Base-by-base conservation (phyloP, 2,888 invertebrate species). In the Cantharis lateralis region DNA sequence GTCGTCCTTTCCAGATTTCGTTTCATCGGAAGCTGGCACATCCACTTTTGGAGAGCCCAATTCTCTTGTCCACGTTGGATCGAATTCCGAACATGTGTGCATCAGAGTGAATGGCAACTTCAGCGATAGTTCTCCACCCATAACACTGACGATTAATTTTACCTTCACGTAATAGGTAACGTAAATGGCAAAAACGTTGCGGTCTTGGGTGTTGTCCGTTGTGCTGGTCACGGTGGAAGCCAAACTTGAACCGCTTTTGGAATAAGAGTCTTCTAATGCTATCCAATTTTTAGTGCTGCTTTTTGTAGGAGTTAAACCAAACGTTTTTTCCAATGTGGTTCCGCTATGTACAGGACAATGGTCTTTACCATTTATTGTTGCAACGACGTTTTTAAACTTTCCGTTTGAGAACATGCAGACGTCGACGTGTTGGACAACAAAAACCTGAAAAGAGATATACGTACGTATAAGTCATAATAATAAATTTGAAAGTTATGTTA, bases 401-500 rank as follows among this genome's bases (percentile, higher is more conserved):
- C 96, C 96, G 84, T 96, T 96, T 81, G 96, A 97, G 89, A 97
- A 96, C 95, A 98, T 96, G 88, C 96, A 96, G 0, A 98, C 97
- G 86, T 96, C 96, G 20, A 96, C 96, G 87, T 96, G 95, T 86
- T 97, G 96, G 2, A 96, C 94, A 75, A 96, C 93, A 85, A 95
- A 91, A 5, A 95, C 93, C 96, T 96, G 88, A 10, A 84, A 84
- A 71, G 80, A 80, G 11, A 13, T 20, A 24, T 28, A 13, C 11
- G 7, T 10, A 13, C 11, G 15, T 63, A 10, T 63, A 5, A 18
- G 26, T 24, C 24, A 24, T 9, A 9, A 24, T 24, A 9, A 24
- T 1, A 24, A 4, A 9, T 5, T 18, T 18, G 18, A 18, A 18
- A 18, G 2, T 2, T 18, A 20, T 24, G 9, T 24, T 24, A n/a